These are phyloP conservation scores for Drusus annulatus DNA, from an alignment of 1,140 invertebrate species.

Conservation along the genomic window DNA sequence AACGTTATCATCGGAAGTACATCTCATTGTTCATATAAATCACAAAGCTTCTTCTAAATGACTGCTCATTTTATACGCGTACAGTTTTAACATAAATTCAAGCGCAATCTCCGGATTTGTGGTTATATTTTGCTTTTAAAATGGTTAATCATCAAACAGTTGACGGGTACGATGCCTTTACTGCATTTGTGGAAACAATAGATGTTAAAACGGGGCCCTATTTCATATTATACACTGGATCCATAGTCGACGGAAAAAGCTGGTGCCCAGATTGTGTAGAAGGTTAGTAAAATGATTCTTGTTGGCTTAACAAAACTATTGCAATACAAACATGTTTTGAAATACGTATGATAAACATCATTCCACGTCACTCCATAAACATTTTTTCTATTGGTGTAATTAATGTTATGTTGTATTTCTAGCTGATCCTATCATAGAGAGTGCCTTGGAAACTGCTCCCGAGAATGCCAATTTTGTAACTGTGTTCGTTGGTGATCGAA, in stretches of 20 bases:
- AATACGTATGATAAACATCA: too few relatives aligned
- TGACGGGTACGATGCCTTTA: slow-evolving; percentile 50
- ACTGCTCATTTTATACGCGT: too few relatives aligned
- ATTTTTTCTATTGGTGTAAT: too few relatives aligned
- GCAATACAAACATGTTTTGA: too few relatives aligned
- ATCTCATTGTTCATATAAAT: too few relatives aligned
- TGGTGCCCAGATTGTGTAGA: slow-evolving; percentile 85
- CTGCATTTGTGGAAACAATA: slow-evolving; percentile 41
- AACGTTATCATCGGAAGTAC: too few relatives aligned
- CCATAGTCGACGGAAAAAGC: slow-evolving; percentile 76
- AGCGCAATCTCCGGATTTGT: too few relatives aligned
- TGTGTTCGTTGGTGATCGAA: slow-evolving; percentile 80
- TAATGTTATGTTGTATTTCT: slow-evolving; percentile 59
- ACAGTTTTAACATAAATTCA: too few relatives aligned
- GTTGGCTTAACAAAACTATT: too few relatives aligned
- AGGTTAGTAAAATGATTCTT: slow-evolving; percentile 63
- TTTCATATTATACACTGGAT: slow-evolving; percentile 78
- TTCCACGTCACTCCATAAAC: not conserved
- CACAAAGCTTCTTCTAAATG: too few relatives aligned
- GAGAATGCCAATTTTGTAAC: slow-evolving; percentile 75
- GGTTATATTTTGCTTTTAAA: slow-evolving; percentile 10
- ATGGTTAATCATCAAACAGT: slow-evolving; percentile 53
- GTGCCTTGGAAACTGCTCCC: slow-evolving; percentile 72
- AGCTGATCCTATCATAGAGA: slow-evolving; percentile 75
- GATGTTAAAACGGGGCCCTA: slow-evolving; percentile 63